These are phyloP conservation scores for Danionella dracula DNA, from an alignment of 2,797 vertebrate genomes.

Conservation along the genomic window DNA sequence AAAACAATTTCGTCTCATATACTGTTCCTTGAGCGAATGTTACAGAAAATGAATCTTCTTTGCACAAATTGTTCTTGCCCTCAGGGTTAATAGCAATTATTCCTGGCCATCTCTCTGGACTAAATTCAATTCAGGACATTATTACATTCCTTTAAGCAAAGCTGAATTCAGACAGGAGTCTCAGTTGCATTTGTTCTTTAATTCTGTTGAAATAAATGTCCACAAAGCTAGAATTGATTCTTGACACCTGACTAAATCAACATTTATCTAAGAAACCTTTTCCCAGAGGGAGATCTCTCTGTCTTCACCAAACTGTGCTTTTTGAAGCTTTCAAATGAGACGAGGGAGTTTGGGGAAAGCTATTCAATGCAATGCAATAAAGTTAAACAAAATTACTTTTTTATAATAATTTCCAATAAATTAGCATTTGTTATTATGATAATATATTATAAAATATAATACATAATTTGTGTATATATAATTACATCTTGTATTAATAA, in stretches of 20 bases:
- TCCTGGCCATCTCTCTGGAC: not conserved
- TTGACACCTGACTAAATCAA: not conserved
- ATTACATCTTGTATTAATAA: too few relatives aligned
- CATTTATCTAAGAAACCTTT: not conserved
- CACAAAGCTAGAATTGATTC: not conserved
- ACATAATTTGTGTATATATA: too few relatives aligned
- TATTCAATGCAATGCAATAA: not conserved
- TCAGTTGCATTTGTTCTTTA: not conserved
- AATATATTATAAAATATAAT: too few relatives aligned
- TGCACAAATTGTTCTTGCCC: not conserved
- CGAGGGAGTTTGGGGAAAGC: slow-evolving; percentile 20
- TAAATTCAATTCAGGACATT: not conserved
- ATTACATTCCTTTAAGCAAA: not conserved
- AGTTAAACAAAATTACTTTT: too few relatives aligned
- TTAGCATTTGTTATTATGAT: too few relatives aligned
- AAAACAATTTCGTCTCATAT: too few relatives aligned
- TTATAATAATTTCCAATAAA: too few relatives aligned
- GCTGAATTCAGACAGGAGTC: not conserved
- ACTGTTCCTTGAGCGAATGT: too few relatives aligned
- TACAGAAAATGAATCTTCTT: not conserved
- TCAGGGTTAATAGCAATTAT: not conserved
- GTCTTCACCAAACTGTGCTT: not conserved
- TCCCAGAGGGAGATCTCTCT: not conserved
- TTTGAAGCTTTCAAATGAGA: not conserved
- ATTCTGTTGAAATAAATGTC: not conserved